Percentiles rank a stretch among this genome's conserved stretches.
Evolutionary conservation across 2,113 vertebrate genomes (phyloP).

Genomic region (Laticauda laticaudata): DNA sequence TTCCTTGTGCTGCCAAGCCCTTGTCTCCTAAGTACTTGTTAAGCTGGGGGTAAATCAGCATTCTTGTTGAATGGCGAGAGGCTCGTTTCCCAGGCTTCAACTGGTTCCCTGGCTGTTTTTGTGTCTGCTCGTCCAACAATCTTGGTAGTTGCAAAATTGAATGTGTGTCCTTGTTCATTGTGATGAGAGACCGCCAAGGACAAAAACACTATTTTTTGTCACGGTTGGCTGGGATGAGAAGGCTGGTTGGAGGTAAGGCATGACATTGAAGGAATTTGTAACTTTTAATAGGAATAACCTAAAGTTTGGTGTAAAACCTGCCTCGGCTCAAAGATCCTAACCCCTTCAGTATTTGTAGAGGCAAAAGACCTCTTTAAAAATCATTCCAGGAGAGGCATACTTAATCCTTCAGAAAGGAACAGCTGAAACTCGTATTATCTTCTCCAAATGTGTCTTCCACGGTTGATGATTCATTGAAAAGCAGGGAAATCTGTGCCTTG

Average conservation of each 20-base stretch:
- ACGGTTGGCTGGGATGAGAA: constrained; percentile 6
- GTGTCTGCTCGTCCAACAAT: neutral
- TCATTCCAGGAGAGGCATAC: no score
- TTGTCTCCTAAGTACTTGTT: neutral
- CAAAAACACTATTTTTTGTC: neutral
- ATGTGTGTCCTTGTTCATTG: neutral
- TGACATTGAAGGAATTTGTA: neutral
- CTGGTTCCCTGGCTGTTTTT: neutral
- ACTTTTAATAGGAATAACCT: neutral
- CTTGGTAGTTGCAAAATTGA: neutral
- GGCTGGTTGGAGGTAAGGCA: neutral
- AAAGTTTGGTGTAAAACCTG: neutral
- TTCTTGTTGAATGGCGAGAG: no score
- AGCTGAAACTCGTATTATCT: neutral
- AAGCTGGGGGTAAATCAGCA: neutral
- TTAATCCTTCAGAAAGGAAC: neutral
- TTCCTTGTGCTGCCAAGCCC: neutral
- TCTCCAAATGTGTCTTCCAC: neutral
- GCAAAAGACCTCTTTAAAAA: neutral
- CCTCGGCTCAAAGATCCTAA: neutral
- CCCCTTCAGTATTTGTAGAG: neutral
- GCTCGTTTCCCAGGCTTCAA: neutral
- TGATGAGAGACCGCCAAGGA: neutral
- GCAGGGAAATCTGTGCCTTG: neutral
- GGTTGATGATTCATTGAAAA: neutral